These are phyloP conservation scores for Melanotaenia nigrans DNA, from an alignment of 2,797 vertebrate species.

Conservation along the genomic window DNA sequence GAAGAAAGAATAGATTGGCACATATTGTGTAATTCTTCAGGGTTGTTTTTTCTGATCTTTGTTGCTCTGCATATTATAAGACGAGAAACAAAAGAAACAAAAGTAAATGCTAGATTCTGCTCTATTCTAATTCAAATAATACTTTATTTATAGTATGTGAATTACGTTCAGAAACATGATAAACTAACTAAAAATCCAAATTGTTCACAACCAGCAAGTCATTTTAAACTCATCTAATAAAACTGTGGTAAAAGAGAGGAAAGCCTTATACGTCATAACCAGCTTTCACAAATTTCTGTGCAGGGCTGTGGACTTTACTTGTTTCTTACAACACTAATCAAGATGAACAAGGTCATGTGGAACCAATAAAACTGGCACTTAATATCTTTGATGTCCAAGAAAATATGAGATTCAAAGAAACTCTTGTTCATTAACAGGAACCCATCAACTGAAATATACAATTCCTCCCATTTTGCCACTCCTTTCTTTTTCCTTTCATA, in stretches of 20 bases:
- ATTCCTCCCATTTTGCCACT: constrained; percentile 12
- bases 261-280: constrained; percentile 15
- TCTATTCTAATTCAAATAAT: constrained; percentile 6
- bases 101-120: not conserved
- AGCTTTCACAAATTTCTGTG: constrained; percentile 54
- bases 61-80: not conserved
- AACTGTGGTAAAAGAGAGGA: constrained; percentile 46
- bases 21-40: constrained; percentile 45
- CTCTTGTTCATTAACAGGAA: constrained; percentile 26
- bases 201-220: constrained; percentile 46
- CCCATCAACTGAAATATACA: constrained; percentile 2
- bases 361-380: constrained; percentile 33
- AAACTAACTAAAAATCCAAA: constrained; percentile 54
- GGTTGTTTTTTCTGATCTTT: not conserved
- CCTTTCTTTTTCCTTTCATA: constrained; percentile 14
- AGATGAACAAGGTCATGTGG: not conserved
- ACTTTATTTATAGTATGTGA: constrained; percentile 5
- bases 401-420: constrained; percentile 29
- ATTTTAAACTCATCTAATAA: constrained; percentile 60
- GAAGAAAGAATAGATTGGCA: constrained; percentile 48
- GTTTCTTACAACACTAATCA: constrained; percentile 24
- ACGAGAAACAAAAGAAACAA: not conserved
- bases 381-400: constrained; percentile 46
- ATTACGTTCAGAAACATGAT: constrained; percentile 50
- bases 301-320: constrained; percentile 2